Evolutionary conservation across 2,113 vertebrate species (phyloP).

Genomic region (Myiozetetes cayanensis): DNA sequence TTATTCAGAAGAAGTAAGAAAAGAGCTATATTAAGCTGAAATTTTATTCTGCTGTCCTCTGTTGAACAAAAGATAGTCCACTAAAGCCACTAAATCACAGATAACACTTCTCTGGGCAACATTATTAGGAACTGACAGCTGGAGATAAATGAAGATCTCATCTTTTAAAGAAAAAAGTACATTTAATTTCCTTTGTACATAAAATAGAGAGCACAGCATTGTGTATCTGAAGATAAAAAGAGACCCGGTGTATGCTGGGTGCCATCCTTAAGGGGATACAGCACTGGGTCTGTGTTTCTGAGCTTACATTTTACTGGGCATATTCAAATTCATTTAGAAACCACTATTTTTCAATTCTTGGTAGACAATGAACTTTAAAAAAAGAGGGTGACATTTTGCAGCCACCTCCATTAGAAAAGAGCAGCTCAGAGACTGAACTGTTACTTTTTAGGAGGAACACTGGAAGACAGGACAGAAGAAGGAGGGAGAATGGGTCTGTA

Average conservation of each 20-base stretch:
- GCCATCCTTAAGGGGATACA: background rate
- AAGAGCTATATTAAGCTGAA: constrained; percentile 41
- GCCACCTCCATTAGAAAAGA: background rate
- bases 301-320: background rate
- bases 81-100: constrained; percentile 45
- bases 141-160: constrained; percentile 44
- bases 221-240: constrained; percentile 33
- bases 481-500: background rate
- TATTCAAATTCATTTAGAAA: constrained; percentile 37
- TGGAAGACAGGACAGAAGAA: background rate
- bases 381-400: background rate
- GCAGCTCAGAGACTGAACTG: background rate
- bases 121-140: constrained; percentile 45
- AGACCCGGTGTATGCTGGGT: background rate
- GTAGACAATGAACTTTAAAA: background rate
- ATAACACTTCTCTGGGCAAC: constrained; percentile 28
- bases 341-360: background rate
- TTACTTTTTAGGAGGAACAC: background rate
- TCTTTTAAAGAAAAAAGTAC: constrained; percentile 53
- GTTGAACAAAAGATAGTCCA: constrained; percentile 47
- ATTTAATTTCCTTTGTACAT: constrained; percentile 61
- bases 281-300: background rate
- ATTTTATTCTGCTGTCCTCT: constrained; percentile 42
- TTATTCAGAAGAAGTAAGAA: constrained; percentile 36
- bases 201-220: constrained; percentile 29